Evolutionary conservation across 2,888 invertebrate genomes (phyloP), one percentile per base, ranked within the genome.

Genomic region (Azorinus chamasolen): DNA sequence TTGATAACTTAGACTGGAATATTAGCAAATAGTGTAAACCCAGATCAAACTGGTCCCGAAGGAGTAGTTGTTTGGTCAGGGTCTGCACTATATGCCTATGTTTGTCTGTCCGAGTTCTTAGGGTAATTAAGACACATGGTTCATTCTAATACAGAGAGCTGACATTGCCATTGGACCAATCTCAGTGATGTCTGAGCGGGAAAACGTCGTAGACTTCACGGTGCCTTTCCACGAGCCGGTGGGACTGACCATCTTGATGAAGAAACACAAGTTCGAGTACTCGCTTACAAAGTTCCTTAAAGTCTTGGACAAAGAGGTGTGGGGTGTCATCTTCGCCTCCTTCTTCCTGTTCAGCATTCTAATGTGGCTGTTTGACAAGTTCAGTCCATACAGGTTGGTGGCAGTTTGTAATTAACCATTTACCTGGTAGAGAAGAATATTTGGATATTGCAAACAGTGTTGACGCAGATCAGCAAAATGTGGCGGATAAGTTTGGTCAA

Each of bases 181-280:
- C 91, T 97, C 98, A 0, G 98, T 99, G 0, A 99, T 98, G 97
- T 98, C 99, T 0, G 99, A 99, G 90, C 94, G 99, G 43, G 92
- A 92, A 72, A 90, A 97, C 90, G 98, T 98, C 0, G 97, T 99
- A 1, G 99, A 99, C 93, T 99, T 99, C 92, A 99, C 99, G 0
- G 98, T 99, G 0, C 99, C 99, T 0, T 99, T 98, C 93, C 99
- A 99, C 93, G 99, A 99, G 94, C 95, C 99, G 83, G 99, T 99
- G 0, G 99, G 99, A 0, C 97, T 98, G 62, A 97, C 98, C 0
- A 99, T 99, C 83, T 95, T 99, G 92, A 98, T 99, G 97, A 96
- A 96, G 91, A 95, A 97, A 83, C 97, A 97, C 0, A 96, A 96
- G 86, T 96, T 97, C 0, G 96, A 97, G 27, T 98, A 98, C 6